Conservation (phyloP, 64 coral and sea anemone genomes). For the Astreopora myriophthalma region DNA sequence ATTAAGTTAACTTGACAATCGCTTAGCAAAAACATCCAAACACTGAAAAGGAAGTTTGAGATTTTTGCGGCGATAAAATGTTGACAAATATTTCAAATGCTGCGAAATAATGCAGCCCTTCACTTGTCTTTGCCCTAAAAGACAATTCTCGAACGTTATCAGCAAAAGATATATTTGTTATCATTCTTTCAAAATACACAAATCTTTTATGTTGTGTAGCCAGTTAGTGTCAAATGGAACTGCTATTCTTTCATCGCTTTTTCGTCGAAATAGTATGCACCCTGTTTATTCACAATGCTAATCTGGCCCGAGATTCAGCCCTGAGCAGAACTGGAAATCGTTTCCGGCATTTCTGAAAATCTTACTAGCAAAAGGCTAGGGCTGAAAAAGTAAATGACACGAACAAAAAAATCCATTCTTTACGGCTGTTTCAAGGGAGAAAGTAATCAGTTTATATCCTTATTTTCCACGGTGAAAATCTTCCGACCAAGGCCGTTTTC, state of each 20-base stretch:
- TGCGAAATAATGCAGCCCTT: background rate
- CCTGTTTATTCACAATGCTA: background rate
- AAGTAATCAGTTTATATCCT: too few species aligned
- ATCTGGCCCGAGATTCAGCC: background rate
- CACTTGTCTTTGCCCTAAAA: background rate
- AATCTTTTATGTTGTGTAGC: background rate
- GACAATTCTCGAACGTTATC: background rate
- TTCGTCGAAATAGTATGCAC: background rate
- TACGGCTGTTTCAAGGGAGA: too few species aligned
- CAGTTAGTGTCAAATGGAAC: background rate
- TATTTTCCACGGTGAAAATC: background rate
- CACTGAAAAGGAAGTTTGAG: background rate
- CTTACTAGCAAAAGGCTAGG: background rate
- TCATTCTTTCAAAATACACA: background rate
- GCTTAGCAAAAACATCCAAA: background rate
- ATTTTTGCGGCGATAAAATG: background rate
- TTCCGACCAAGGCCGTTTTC: background rate
- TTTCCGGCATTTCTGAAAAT: background rate
- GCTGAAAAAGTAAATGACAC: background rate
- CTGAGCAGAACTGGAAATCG: background rate
- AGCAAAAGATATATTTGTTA: background rate
- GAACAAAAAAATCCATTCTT: background rate
- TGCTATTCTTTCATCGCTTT: background rate
- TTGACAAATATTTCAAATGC: constrained; percentile 8
- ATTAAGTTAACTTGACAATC: background rate